Evolutionary conservation across 2,113 vertebrate species (phyloP).

Genomic region (Ammodytes dubius): DNA sequence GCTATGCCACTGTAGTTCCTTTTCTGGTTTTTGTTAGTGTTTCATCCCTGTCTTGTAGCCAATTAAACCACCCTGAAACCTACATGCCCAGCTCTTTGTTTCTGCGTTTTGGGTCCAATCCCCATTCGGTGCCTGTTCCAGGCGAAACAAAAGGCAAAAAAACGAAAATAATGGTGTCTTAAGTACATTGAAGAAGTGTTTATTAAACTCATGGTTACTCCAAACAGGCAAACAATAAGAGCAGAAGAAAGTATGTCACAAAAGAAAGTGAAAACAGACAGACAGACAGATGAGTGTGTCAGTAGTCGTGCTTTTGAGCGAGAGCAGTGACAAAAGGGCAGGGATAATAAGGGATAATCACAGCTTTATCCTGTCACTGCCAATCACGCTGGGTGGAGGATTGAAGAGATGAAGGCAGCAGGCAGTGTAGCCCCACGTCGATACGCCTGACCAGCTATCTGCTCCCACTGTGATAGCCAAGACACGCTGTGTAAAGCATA

Average conservation of each 20-base stretch:
- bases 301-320: constrained; percentile 43
- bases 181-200: too few species aligned
- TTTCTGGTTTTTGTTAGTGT: too few species aligned
- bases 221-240: too few species aligned
- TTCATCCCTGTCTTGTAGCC: too few species aligned
- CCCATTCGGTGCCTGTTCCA: too few species aligned
- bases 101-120: too few species aligned
- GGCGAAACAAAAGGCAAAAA: too few species aligned
- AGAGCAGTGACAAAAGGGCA: constrained; percentile 48
- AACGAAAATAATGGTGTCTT: too few species aligned
- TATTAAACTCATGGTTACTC: too few species aligned
- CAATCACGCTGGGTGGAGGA: constrained; percentile 53
- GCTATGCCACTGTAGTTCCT: too few species aligned
- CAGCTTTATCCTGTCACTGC: constrained; percentile 65
- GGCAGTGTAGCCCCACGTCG: constrained; percentile 39
- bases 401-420: constrained; percentile 55
- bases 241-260: neutral
- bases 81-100: too few species aligned
- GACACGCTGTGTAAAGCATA: constrained; percentile 41
- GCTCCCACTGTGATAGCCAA: constrained; percentile 55
- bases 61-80: too few species aligned
- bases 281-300: constrained; percentile 23
- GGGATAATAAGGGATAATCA: constrained; percentile 75
- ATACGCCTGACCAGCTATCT: constrained; percentile 53
- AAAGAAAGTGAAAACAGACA: neutral